Evolutionary conservation across 2,888 invertebrate species (phyloP).

Genomic region (Apamea sordens): DNA sequence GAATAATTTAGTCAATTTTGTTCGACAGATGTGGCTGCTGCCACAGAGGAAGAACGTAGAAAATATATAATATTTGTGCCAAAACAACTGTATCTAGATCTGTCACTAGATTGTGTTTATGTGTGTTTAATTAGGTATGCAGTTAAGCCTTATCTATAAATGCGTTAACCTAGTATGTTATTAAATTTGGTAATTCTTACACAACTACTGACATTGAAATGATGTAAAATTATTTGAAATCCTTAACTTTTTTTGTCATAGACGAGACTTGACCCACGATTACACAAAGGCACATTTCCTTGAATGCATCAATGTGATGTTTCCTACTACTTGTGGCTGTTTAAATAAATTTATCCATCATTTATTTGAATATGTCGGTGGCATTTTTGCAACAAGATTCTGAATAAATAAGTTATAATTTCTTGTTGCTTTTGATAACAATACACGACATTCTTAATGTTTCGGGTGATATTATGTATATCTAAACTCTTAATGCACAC

Average conservation of each 20-base stretch:
- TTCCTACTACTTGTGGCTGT: neutral
- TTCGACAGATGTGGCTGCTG: too few species aligned
- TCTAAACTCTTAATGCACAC: too few species aligned
- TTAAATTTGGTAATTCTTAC: neutral
- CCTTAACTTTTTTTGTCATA: neutral
- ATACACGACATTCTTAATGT: too few species aligned
- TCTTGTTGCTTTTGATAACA: too few species aligned
- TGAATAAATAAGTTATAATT: neutral
- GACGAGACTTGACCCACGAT: neutral
- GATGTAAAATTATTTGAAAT: neutral
- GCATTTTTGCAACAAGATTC: neutral
- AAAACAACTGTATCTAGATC: too few species aligned
- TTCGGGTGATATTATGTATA: too few species aligned
- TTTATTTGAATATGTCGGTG: neutral
- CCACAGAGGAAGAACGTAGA: too few species aligned
- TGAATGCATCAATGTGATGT: neutral
- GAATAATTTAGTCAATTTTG: too few species aligned
- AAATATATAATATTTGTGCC: too few species aligned
- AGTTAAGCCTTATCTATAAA: neutral
- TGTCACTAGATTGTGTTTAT: too few species aligned
- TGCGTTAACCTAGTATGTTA: neutral
- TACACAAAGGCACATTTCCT: neutral
- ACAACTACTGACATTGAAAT: slow-evolving; percentile 2
- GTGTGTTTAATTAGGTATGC: too few species aligned
- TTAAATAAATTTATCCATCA: neutral